Conservation (phyloP, 1,140 invertebrate species). For the Dreissena rostriformis region DNA sequence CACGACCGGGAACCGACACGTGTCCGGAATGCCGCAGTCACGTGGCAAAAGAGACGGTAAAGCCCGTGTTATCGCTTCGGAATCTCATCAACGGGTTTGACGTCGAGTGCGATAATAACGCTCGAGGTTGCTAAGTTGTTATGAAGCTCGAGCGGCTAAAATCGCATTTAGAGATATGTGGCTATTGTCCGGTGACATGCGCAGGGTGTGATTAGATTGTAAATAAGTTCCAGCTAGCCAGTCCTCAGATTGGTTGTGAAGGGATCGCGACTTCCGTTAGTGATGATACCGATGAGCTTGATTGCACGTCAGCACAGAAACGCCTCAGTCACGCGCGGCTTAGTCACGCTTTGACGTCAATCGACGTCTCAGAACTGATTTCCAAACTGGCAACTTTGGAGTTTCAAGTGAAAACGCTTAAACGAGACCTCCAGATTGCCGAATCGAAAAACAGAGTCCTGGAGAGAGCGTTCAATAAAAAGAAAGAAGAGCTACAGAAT, state of each 20-base stretch:
- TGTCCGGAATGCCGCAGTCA: conserved; percentile 76
- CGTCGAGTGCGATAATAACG: conserved; percentile 66
- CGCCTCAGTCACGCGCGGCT: conserved; percentile 38
- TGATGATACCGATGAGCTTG: conserved; percentile 37
- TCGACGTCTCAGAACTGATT: conserved; percentile 63
- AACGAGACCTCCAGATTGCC: conserved; percentile 69
- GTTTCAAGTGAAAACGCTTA: conserved; percentile 68
- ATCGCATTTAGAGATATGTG: conserved; percentile 69
- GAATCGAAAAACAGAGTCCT: conserved; percentile 70
- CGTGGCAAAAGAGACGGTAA: conserved; percentile 60
- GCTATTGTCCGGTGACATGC: conserved; percentile 70
- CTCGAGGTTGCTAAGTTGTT: conserved; percentile 72
- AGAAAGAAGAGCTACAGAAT: conserved; percentile 66
- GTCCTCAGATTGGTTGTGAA: conserved; percentile 75
- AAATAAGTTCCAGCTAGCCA: conserved; percentile 67
- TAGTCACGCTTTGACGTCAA: conserved; percentile 49
- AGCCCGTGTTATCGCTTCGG: conserved; percentile 72
- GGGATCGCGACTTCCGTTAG: conserved; percentile 66
- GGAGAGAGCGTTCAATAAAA: conserved; percentile 67
- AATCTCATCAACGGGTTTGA: conserved; percentile 76
- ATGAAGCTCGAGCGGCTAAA: conserved; percentile 69
- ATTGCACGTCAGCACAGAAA: not conserved
- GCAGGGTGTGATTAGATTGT: conserved; percentile 69
- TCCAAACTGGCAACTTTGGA: conserved; percentile 68
- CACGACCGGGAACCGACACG: conserved; percentile 62